A percentile compares a stretch with the other conserved stretches of the same genome.
phyloP scores from a whole-genome alignment of 2,797 vertebrate species.

The Pangasius mekongensis region DNA sequence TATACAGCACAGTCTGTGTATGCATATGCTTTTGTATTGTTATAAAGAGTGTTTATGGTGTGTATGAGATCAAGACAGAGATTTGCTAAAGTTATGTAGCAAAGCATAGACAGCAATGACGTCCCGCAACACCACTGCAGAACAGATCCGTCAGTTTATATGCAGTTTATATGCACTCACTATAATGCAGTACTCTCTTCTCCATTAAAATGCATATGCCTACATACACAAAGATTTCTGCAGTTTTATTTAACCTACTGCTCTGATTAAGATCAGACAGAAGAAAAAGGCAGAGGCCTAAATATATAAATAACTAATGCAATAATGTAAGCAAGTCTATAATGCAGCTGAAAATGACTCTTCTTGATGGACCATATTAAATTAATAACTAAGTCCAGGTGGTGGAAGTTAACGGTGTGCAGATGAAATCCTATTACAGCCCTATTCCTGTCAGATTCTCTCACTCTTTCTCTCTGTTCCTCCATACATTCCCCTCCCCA shows the following conservation, averaged over 20 bases:
- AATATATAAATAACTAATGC: constrained; percentile 71
- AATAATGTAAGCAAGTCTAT: constrained; percentile 63
- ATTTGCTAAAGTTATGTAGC: constrained; percentile 18
- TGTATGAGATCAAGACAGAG: not conserved
- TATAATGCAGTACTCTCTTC: constrained; percentile 17
- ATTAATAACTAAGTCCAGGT: constrained; percentile 83
- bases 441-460: constrained; percentile 57
- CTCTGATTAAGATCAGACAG: constrained; percentile 24
- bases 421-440: constrained; percentile 82
- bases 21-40: not conserved
- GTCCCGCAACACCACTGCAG: not conserved
- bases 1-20: not conserved
- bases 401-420: constrained; percentile 81
- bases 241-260: not conserved
- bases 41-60: not conserved
- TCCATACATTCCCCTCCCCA: constrained; percentile 71
- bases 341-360: constrained; percentile 76
- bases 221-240: not conserved
- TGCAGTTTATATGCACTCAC: not conserved
- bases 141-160: constrained; percentile 11
- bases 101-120: not conserved
- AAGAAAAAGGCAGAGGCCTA: constrained; percentile 61
- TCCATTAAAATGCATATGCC: not conserved
- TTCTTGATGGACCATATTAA: constrained; percentile 81
- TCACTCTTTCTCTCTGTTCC: constrained; percentile 62